phyloP scores from a whole-genome alignment of 2,113 vertebrate species.

The Chaetura pelagica region DNA sequence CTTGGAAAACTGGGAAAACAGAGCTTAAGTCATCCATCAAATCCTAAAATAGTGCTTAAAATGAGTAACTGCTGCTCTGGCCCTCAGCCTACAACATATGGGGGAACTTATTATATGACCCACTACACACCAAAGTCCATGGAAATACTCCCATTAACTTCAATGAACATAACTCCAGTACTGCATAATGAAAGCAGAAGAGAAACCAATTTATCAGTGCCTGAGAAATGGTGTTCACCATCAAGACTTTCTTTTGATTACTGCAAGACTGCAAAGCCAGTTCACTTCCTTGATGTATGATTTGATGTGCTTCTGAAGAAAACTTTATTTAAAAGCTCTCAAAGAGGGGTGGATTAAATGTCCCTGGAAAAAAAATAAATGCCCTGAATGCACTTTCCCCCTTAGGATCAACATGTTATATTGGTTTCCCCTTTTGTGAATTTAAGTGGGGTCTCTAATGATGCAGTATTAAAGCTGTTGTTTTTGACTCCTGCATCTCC shows the following conservation, averaged over 20 bases:
- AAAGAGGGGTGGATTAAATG: not conserved
- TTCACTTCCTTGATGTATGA: conserved; percentile 15
- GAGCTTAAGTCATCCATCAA: conserved; percentile 72
- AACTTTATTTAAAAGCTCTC: conserved; percentile 33
- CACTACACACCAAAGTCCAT: conserved; percentile 33
- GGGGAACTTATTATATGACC: conserved; percentile 29
- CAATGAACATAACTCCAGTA: not conserved
- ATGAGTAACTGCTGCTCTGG: conserved; percentile 56
- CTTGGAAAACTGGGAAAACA: conserved; percentile 70
- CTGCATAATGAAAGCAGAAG: conserved; percentile 14
- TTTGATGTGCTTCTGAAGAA: conserved; percentile 37
- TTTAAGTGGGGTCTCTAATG: not conserved
- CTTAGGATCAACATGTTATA: not conserved
- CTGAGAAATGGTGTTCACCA: not conserved
- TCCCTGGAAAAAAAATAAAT: not conserved
- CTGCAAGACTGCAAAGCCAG: conserved; percentile 1
- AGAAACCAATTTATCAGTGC: conserved; percentile 7
- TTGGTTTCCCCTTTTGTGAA: not conserved
- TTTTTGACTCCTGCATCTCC: not conserved
- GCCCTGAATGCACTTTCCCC: not conserved
- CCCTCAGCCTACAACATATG: not conserved
- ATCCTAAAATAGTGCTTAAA: conserved; percentile 76
- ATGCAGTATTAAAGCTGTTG: not conserved
- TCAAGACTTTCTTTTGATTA: not conserved
- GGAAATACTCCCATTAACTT: conserved; percentile 49